Evolutionary conservation across 1,140 invertebrate genomes (phyloP).

Genomic region (Pseudomyrmex gracilis): DNA sequence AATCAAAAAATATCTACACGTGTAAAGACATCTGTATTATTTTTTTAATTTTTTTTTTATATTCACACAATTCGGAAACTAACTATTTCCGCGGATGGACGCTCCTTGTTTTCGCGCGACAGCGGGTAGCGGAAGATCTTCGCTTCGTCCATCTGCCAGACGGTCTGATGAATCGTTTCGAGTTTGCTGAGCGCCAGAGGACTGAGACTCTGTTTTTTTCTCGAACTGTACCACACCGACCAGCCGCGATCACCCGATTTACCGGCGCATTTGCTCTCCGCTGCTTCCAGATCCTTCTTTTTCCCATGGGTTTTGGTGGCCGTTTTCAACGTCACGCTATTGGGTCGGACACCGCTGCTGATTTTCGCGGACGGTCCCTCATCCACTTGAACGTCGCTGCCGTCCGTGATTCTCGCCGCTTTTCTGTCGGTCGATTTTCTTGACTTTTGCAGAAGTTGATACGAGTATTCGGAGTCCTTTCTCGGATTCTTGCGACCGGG

Average conservation of each 20-base stretch:
- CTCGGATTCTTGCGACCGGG: conserved; percentile 57
- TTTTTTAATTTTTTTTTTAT: not conserved
- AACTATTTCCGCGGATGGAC: conserved; percentile 63
- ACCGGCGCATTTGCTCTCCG: conserved; percentile 51
- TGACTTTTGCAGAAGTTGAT: conserved; percentile 67
- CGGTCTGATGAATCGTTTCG: conserved; percentile 74
- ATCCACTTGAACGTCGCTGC: conserved; percentile 36
- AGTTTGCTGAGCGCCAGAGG: conserved; percentile 73
- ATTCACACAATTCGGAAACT: conserved; percentile 26
- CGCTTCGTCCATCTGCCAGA: conserved; percentile 79
- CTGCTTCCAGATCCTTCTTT: conserved; percentile 62
- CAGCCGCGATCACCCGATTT: conserved; percentile 74
- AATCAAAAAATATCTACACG: not conserved
- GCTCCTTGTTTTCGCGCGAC: conserved; percentile 10
- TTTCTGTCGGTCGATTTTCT: conserved; percentile 60
- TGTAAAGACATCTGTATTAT: not conserved
- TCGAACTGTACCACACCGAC: conserved; percentile 78
- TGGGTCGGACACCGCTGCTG: not conserved
- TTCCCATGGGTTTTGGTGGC: conserved; percentile 37
- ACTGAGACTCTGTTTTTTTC: conserved; percentile 74
- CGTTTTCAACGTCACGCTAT: not conserved
- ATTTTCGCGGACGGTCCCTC: conserved; percentile 26
- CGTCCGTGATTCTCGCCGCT: conserved; percentile 19
- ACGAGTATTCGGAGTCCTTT: conserved; percentile 65
- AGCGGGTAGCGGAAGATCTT: conserved; percentile 75